Conservation (phyloP, 2,797 vertebrate species). For the Phoebastria nigripes region DNA sequence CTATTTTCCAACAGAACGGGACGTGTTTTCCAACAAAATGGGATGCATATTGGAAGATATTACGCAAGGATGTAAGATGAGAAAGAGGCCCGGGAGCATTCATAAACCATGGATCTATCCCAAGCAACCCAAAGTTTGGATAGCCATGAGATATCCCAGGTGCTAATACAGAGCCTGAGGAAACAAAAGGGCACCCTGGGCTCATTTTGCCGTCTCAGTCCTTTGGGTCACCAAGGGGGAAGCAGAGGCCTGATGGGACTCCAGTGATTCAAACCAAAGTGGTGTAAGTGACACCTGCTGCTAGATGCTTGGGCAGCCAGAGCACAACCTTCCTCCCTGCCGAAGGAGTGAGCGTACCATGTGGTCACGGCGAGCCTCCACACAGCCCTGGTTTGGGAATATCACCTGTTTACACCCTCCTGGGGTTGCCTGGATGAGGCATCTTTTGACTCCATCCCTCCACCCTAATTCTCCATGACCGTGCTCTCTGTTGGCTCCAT, state of each 20-base stretch:
- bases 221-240: neutral
- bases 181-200: neutral
- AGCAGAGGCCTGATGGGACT: neutral
- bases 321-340: neutral
- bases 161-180: neutral
- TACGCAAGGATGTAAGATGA: neutral
- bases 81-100: neutral
- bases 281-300: neutral
- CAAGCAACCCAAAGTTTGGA: rapidly evolving
- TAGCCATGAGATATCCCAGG: neutral
- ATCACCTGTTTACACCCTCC: neutral
- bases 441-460: neutral
- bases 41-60: neutral
- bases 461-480: neutral
- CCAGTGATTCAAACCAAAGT: neutral
- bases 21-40: neutral
- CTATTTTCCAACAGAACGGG: neutral
- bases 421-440: neutral
- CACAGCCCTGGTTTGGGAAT: neutral
- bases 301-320: neutral
- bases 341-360: neutral
- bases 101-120: neutral
- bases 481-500: neutral
- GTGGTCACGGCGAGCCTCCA: neutral
- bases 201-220: neutral